These are phyloP conservation scores for Diglossa cyanea DNA, from an alignment of 2,797 vertebrate genomes.

Conservation along the genomic window DNA sequence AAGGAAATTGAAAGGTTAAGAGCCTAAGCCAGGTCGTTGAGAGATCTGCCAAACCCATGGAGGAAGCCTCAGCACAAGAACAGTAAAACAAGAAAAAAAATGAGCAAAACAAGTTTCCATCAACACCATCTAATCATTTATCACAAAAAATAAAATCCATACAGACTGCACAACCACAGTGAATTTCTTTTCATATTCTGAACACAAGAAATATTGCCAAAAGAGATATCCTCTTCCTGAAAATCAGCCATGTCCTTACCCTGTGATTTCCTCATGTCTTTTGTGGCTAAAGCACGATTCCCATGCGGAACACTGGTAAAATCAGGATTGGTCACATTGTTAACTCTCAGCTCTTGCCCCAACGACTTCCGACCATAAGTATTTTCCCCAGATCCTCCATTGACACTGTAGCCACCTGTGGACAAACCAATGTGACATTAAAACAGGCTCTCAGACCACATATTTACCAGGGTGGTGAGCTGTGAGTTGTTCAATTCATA, in stretches of 20 bases:
- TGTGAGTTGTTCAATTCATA: neutral
- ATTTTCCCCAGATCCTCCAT: conserved; percentile 95
- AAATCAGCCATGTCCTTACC: conserved; percentile 75
- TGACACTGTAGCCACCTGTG: conserved; percentile 93
- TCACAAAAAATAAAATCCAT: neutral
- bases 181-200: neutral
- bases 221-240: neutral
- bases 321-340: conserved; percentile 94
- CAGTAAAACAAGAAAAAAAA: neutral
- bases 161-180: neutral
- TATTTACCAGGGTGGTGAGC: neutral
- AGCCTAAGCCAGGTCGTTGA: neutral
- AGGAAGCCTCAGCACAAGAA: neutral
- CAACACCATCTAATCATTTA: neutral
- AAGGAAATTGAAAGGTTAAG: neutral
- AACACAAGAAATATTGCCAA: neutral
- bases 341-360: conserved; percentile 99
- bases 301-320: conserved; percentile 98
- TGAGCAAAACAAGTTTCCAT: neutral
- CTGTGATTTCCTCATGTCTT: conserved; percentile 99
- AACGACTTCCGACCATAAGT: conserved; percentile 99
- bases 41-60: neutral
- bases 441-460: neutral
- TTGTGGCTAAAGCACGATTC: conserved; percentile 98
- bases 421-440: neutral